Evolutionary conservation across 2,113 vertebrate species (phyloP), one percentile per base, ranked within the genome.

Genomic region (Eupsittula cactorum): DNA sequence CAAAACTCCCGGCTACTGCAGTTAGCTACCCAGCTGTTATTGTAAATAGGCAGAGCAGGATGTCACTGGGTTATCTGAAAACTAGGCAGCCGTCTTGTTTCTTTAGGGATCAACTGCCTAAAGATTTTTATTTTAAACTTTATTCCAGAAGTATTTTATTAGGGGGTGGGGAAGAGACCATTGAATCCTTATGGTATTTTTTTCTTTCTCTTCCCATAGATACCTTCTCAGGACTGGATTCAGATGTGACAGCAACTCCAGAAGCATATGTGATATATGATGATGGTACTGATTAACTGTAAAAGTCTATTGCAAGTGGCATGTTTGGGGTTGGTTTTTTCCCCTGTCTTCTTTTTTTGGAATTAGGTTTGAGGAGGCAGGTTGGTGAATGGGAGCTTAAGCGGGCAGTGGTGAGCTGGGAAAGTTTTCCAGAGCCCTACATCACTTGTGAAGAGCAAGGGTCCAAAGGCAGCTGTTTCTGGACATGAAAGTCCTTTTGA

Each of bases 211-310:
- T 81, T 92, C 97, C 95, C 68, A 90, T 93, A 99, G 99, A 99
- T 95, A 98, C 97, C 0, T 98, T 98, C 95, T 99, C 99, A 68
- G 99, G 99, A 42, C 55, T 98, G 97, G 98, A 98, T 93, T 97
- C 97, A 17, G 98, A 98, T 90, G 76, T 96, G 68, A 98, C 92
- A n/a, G 79, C 93, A 59, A 98, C 98, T 96, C 95, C 98, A 37
- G 98, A 98, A 53, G 96, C 95, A 7, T 98, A 98, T 24, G 95
- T 93, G 27, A 63, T 98, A 39, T 98, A 98, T 67, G 98, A 99
- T 87, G 98, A 98, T 97, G 99, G 99, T 99, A 98, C 83, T 95
- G 93, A 73, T 96, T 92, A 93, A 93, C 79, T 89, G 57, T 95
- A 91, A 47, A 80, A 55, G 21, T 87, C 52, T 69, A 23, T 65